These are phyloP conservation scores for Nymphalis urticae DNA, from an alignment of 2,888 invertebrate genomes.

Conservation along the genomic window DNA sequence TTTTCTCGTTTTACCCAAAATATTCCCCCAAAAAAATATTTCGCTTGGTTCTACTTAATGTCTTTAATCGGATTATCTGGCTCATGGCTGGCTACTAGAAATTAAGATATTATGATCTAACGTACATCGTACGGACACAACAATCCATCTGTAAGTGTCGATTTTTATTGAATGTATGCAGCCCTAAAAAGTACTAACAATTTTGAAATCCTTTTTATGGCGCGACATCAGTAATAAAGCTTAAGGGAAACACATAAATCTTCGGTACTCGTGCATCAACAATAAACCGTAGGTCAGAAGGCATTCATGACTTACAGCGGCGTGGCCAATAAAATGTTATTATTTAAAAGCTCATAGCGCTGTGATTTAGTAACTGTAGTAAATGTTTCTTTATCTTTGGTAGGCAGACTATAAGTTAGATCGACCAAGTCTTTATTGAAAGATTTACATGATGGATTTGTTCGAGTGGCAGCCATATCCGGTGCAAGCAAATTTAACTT, in stretches of 20 bases:
- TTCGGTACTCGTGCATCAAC: slow-evolving; percentile 58
- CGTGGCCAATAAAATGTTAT: slow-evolving; percentile 74
- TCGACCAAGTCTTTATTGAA: slow-evolving; percentile 63
- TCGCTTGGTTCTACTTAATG: no score
- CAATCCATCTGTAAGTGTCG: no score
- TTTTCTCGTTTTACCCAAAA: no score
- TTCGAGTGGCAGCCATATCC: slow-evolving; percentile 78
- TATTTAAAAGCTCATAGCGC: slow-evolving; percentile 78
- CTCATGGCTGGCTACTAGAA: no score
- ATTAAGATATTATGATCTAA: not conserved
- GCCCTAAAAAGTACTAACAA: slow-evolving; percentile 4
- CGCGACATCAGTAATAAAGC: slow-evolving; percentile 70
- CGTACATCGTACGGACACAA: no score
- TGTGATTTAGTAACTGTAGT: slow-evolving; percentile 73
- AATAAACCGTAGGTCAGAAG: slow-evolving; percentile 62
- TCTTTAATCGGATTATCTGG: no score
- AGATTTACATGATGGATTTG: slow-evolving; percentile 64
- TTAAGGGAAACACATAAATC: slow-evolving; percentile 67
- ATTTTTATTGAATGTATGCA: not conserved
- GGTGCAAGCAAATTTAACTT: slow-evolving; percentile 79
- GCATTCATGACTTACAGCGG: slow-evolving; percentile 68
- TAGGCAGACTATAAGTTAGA: slow-evolving; percentile 47
- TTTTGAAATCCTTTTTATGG: slow-evolving; percentile 26
- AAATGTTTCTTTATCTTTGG: slow-evolving; percentile 59
- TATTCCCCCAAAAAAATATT: no score